These are phyloP conservation scores for Zapornia atra DNA, from an alignment of 2,113 vertebrate species.

Conservation along the genomic window DNA sequence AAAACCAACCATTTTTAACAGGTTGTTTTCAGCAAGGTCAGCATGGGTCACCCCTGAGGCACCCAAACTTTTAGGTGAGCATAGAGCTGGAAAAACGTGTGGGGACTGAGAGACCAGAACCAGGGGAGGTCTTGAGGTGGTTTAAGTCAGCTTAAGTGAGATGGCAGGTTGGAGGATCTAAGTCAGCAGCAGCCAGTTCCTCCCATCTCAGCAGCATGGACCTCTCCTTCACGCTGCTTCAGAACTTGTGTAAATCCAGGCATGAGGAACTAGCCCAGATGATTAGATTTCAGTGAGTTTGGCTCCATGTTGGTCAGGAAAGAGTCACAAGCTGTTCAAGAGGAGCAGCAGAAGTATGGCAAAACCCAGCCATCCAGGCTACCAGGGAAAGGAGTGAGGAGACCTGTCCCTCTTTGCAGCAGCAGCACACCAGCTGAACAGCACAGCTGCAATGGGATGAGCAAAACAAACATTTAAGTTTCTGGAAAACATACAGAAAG, in stretches of 20 bases:
- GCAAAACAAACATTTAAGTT: neutral
- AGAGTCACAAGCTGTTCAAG: neutral
- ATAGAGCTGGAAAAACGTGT: neutral
- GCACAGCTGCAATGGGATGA: neutral
- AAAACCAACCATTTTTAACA: neutral
- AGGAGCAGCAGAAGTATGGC: neutral
- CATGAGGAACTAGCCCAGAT: neutral
- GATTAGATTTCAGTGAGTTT: neutral
- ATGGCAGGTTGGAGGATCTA: neutral
- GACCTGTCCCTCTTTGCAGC: neutral
- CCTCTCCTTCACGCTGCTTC: neutral
- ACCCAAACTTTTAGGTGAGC: neutral
- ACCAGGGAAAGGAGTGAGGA: neutral
- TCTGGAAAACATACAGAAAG: neutral
- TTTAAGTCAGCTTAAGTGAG: neutral
- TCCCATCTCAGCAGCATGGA: neutral
- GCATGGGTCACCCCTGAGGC: neutral
- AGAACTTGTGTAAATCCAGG: neutral
- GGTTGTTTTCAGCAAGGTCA: neutral
- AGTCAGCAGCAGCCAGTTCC: neutral
- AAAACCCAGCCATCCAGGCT: neutral
- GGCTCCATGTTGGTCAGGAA: neutral
- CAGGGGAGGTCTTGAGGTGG: neutral
- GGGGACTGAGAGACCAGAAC: neutral
- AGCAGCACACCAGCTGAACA: neutral